Evolutionary conservation across 2,797 vertebrate species (phyloP).

Genomic region (Rhabdomys pumilio): DNA sequence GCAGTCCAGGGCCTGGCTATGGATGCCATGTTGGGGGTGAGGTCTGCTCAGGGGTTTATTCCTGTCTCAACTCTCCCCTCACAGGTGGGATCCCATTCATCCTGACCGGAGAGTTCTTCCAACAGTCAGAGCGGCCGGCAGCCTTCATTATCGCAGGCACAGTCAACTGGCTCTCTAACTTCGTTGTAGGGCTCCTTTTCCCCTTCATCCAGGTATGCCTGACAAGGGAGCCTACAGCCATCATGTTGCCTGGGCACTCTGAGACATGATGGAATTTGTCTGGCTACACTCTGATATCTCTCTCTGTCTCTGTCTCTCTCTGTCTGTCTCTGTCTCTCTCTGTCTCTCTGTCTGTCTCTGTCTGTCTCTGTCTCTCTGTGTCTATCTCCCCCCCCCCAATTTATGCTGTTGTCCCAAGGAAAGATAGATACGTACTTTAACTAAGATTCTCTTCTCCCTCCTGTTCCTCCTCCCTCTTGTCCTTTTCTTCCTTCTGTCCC

Average conservation of each 20-base stretch:
- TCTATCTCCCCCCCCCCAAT: too few species aligned
- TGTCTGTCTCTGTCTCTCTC: too few species aligned
- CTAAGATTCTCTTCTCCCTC: not conserved
- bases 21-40: not conserved
- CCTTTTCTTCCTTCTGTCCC: not conserved
- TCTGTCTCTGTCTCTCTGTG: too few species aligned
- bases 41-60: not conserved
- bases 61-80: not conserved
- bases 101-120: slow-evolving; percentile 96
- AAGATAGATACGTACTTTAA: not conserved
- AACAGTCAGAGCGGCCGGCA: slow-evolving; percentile 94
- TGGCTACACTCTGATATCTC: not conserved
- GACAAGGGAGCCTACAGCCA: not conserved
- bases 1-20: not conserved
- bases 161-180: slow-evolving; percentile 97
- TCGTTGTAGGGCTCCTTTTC: slow-evolving; percentile 95
- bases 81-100: slow-evolving; percentile 97
- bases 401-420: not conserved
- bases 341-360: not conserved
- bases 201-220: slow-evolving; percentile 95
- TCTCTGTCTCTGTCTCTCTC: not conserved
- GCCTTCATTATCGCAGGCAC: slow-evolving; percentile 96
- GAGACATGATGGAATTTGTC: not conserved
- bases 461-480: not conserved
- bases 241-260: rapidly evolving